Evolutionary conservation across 2,797 vertebrate species (phyloP), one percentile per base, ranked within the genome.

Genomic region (Mustela erminea): DNA sequence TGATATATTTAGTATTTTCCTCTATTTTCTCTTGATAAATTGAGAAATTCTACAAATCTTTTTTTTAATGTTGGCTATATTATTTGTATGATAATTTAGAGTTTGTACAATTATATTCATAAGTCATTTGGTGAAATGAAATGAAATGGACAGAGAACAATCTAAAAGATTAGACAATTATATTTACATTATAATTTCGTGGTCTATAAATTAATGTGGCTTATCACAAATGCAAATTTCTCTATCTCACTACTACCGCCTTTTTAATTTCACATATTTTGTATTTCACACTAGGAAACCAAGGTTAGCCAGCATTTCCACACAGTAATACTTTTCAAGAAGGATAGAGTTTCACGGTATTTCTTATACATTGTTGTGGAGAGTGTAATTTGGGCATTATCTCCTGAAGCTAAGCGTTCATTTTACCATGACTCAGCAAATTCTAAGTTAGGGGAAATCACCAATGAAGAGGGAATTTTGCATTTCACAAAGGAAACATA

Each of bases 361-460:
- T 78, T 92, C 49, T 89, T 52, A 62, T 35, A 27, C 46, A 27
- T n/a, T 60, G 29, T 17, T 87, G 9, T 14, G 38, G 32, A 29
- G 20, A 60, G 7, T 41, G 2, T 58, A 66, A 66, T 60, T 95
- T 75, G 68, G 15, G 5, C 64, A 64, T 88, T 81, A 43, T 43
- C 21, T 91, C 17, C 14, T 86, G 41, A 94, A 81, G 41, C 32
- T 87, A 8, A 41, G 27, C 29, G 35, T 74, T 90, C 27, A 41
- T 87, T 95, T 81, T 87, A 95, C 35, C 9, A 27, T 38, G 70
- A 64, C 49, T 93, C 82, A 78, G 17, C 35, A 82, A 78, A 82
- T 49, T 92, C 29, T 10, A 77, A 25, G 29, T 86, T 46, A 60
- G 66, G 52, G 29, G 46, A 52, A 89, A 29, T 52, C 10, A 94